Evolutionary conservation across 2,888 invertebrate species (phyloP).

Genomic region (Noctua fimbriata): DNA sequence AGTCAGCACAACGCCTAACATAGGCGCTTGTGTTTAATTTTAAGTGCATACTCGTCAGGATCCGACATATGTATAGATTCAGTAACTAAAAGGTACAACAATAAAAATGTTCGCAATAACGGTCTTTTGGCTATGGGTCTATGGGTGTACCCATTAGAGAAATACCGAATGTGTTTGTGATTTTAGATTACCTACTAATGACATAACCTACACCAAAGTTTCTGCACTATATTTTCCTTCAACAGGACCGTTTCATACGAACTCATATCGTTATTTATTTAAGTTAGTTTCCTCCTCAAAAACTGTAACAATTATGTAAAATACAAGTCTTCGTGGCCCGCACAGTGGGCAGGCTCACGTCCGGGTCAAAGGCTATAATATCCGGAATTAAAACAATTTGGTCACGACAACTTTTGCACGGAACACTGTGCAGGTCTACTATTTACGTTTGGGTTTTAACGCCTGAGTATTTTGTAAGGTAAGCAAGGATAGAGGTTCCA

Average conservation of each 20-base stretch:
- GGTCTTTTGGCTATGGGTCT: too few relatives aligned
- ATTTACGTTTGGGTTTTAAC: conserved; percentile 33
- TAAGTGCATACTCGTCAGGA: too few relatives aligned
- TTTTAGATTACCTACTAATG: neutral
- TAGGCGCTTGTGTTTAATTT: too few relatives aligned
- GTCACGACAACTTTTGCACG: conserved; percentile 57
- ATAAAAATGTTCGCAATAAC: too few relatives aligned
- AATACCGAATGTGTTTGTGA: neutral
- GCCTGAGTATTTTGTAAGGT: neutral
- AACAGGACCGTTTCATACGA: neutral
- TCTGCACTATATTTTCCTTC: neutral
- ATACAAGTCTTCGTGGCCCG: conserved; percentile 7
- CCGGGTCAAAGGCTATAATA: conserved; percentile 57
- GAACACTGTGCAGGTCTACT: conserved; percentile 31
- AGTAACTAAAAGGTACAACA: too few relatives aligned
- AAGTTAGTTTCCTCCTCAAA: conserved; percentile 6
- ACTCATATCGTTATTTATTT: neutral
- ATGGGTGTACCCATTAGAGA: too few relatives aligned
- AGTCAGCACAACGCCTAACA: too few relatives aligned
- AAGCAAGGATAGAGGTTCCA: neutral
- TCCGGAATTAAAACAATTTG: conserved; percentile 58
- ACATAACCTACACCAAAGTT: neutral
- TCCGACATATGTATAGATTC: too few relatives aligned
- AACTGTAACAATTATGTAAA: conserved; percentile 30
- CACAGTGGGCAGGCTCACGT: conserved; percentile 4